Conservation (phyloP, 2,797 vertebrate species). For the Lophotriccus pileatus region DNA sequence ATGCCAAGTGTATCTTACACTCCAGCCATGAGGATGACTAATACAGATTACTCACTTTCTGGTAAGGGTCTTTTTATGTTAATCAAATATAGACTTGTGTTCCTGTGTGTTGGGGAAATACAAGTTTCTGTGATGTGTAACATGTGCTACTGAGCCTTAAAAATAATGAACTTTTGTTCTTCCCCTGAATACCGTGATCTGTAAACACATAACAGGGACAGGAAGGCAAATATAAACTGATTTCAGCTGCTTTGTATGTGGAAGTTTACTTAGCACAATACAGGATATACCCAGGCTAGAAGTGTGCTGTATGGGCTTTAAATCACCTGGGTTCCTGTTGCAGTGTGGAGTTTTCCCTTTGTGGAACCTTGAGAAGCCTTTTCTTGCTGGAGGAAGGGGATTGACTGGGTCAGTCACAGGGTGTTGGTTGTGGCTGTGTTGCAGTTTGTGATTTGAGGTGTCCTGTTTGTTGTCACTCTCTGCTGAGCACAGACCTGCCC, state of each 20-base stretch:
- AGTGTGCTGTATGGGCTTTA: background rate
- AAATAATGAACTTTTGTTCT: background rate
- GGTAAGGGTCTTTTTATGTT: conserved; percentile 80
- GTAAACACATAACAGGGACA: background rate
- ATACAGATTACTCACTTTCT: conserved; percentile 94
- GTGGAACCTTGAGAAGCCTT: background rate
- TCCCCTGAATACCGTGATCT: background rate
- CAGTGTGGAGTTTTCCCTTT: background rate
- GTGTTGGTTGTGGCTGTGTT: background rate
- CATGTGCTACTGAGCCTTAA: background rate
- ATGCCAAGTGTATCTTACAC: conserved; percentile 97
- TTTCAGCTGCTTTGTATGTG: background rate
- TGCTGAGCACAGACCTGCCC: background rate
- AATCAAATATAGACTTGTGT: conserved; percentile 37
- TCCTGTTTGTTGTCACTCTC: background rate
- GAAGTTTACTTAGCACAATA: background rate
- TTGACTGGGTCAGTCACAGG: background rate
- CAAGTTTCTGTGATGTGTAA: background rate
- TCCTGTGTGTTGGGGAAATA: conserved; percentile 27
- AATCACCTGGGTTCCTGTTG: background rate
- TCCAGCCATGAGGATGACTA: conserved; percentile 92
- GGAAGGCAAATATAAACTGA: background rate
- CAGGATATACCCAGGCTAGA: background rate
- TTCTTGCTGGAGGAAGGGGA: background rate
- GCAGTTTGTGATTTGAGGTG: background rate